phyloP scores from a whole-genome alignment of 92 coral and sea anemone species.

The Phymanthus crucifer region DNA sequence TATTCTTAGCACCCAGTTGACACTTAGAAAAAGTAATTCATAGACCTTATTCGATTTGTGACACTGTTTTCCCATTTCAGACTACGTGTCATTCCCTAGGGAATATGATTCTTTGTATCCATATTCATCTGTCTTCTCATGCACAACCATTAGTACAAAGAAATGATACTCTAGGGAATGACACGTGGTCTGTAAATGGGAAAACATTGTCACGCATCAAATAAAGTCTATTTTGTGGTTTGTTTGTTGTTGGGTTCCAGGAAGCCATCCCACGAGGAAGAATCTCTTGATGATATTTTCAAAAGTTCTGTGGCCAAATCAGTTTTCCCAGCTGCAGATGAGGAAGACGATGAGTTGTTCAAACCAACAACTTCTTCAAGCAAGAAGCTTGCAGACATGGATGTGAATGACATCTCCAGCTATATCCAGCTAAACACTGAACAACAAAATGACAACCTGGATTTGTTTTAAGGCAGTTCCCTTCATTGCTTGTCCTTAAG shows the following conservation, averaged over 20 bases:
- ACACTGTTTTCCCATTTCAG: too few species aligned
- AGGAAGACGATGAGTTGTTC: slow-evolving; percentile 75
- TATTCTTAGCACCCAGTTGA: too few species aligned
- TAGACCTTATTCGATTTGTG: too few species aligned
- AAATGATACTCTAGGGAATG: too few species aligned
- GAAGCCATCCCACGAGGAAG: slow-evolving; percentile 72
- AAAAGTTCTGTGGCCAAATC: slow-evolving; percentile 55
- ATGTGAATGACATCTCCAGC: slow-evolving; percentile 81
- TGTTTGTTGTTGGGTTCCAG: slow-evolving; percentile 23
- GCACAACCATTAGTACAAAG: too few species aligned
- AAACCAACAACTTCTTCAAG: slow-evolving; percentile 44
- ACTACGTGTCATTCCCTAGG: too few species aligned
- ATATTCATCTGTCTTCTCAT: too few species aligned
- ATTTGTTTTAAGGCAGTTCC: slow-evolving; percentile 56
- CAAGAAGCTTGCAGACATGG: slow-evolving; percentile 52
- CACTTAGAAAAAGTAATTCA: too few species aligned
- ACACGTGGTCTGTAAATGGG: too few species aligned
- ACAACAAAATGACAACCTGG: slow-evolving; percentile 59
- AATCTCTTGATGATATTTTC: slow-evolving; percentile 91
- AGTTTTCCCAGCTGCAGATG: slow-evolving; percentile 66
- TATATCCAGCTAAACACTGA: slow-evolving; percentile 86
- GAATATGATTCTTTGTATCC: too few species aligned
- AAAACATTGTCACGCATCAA: too few species aligned
- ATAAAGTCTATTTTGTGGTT: too few species aligned
- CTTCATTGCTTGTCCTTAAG: background rate